Evolutionary conservation across 2,888 invertebrate species (phyloP), one percentile per base, ranked within the genome.

Genomic region (Agelastica alni): DNA sequence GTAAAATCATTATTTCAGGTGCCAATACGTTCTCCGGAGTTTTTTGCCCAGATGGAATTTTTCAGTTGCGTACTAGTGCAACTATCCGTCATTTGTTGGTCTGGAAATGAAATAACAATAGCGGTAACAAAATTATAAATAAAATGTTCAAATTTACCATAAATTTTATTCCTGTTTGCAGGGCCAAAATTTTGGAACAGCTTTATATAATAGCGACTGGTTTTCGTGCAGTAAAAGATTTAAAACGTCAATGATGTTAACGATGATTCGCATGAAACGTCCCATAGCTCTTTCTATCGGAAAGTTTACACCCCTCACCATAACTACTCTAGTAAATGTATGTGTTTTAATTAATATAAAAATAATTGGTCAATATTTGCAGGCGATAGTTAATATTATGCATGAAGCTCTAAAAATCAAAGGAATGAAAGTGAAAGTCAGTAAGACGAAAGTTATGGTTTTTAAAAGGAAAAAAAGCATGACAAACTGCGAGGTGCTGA

Each of bases 231-330:
- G 64, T 30, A 20, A 5, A 9, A 61, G 64, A 39, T 68, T 65
- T 22, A 68, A 67, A 53, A 58, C 53, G 31, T 62, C 64, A 0
- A 68, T 69, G 62, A 37, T 65, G 16, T 37, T 69, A 16, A 68
- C 64, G 4, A 68, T 69, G 62, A 59, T 42, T 12, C 61, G 69
- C 28, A 63, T 64, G 57, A 61, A 64, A 36, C 58, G 57, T 16
- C 65, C 64, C 14, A 39, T 69, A n/a, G 63, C 53, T 53, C 17
- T 69, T 13, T 63, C 68, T 5, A 68, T 67, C 43, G 68, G 67
- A 22, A 69, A 69, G 49, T 69, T 69, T 49, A 57, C 63, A 2
- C 68, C 68, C 3, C 43, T 68, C 10, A 62, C 66, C 9, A 42
- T 67, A 7, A 37, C 58, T 1, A 66, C 64, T 5, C 44, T 65